Conservation (phyloP, 1,140 invertebrate genomes). For the Augochlora pura region DNA sequence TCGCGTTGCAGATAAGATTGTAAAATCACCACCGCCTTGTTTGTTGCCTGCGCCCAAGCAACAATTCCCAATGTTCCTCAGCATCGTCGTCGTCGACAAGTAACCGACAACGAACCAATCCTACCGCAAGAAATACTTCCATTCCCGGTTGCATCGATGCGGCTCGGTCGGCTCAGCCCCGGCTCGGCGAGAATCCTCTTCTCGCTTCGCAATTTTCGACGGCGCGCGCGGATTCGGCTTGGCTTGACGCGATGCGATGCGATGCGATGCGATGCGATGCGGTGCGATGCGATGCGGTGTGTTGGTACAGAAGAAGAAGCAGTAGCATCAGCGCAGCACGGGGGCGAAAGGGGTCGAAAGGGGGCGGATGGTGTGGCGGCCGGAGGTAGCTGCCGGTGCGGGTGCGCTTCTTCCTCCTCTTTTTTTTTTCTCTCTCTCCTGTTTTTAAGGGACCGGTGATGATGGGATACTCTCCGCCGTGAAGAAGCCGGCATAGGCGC, state of each 20-base stretch:
- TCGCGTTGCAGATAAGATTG: too few species aligned
- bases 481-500: conserved; percentile 55
- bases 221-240: conserved; percentile 52
- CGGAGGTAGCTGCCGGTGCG: not conserved
- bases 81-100: not conserved
- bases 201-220: conserved; percentile 73
- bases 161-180: conserved; percentile 33
- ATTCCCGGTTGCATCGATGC: conserved; percentile 36
- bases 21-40: too few species aligned
- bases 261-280: conserved; percentile 47
- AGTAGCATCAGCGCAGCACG: too few species aligned
- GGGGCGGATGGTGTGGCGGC: too few species aligned
- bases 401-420: not conserved
- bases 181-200: conserved; percentile 59
- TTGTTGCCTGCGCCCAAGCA: not conserved
- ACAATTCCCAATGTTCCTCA: not conserved
- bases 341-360: too few species aligned
- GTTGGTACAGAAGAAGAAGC: conserved; percentile 60
- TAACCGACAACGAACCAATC: conserved; percentile 31
- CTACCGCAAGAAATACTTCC: conserved; percentile 14
- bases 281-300: conserved; percentile 55
- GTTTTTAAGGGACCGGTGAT: conserved; percentile 35
- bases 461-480: conserved; percentile 60
- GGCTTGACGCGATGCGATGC: too few species aligned
- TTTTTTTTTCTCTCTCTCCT: too few species aligned